Evolutionary conservation across 2,113 vertebrate genomes (phyloP), one percentile per base, ranked within the genome.

Genomic region (Hipposideros armiger): DNA sequence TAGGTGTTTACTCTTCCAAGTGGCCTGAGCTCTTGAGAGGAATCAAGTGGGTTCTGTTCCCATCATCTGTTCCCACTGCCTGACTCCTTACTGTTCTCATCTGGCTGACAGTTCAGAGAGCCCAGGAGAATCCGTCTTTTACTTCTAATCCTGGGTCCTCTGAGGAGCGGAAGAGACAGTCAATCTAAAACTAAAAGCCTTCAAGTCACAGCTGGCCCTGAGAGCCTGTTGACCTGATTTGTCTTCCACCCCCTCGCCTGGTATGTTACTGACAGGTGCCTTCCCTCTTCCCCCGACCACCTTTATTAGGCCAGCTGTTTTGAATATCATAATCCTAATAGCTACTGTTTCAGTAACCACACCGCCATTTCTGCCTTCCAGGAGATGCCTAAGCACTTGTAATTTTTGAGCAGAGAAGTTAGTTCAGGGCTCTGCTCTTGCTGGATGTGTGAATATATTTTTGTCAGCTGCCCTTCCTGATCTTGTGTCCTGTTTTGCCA

Each of bases 401-500:
- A 17, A 13, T 32, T 64, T 76, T 45, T 58, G n/a, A 88, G 50
- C 67, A 32, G 72, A 87, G 76, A 82, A 30, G 28, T 72, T 76
- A 76, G 60, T 69, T 95, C 36, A 24, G 82, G 54, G 52, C 72
- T 95, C 77, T 47, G 45, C 42, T 85, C 70, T 87, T 40, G 87
- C 32, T 42, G 70, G 94, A 76, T 76, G 3, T 16, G 13, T 54
- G 60, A 80, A 74, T 56, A 15, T 60, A 40, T 90, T 83, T 94
- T 87, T 84, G 60, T 85, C 87, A 45, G 88, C 77, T 28, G 76
- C 85, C 58, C 47, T 87, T 76, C 90, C 83, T 67, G 52, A 0
- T 4, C 11, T 87, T 77, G 66, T 42, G 62, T 97, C 78, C 89
- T 86, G 86, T 95, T 77, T 87, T 92, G 14, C 92, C 82, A 78